Percentiles rank a stretch among this genome's conserved stretches.
Conservation (phyloP, 2,113 vertebrate genomes). For the Rhineura floridana region DNA sequence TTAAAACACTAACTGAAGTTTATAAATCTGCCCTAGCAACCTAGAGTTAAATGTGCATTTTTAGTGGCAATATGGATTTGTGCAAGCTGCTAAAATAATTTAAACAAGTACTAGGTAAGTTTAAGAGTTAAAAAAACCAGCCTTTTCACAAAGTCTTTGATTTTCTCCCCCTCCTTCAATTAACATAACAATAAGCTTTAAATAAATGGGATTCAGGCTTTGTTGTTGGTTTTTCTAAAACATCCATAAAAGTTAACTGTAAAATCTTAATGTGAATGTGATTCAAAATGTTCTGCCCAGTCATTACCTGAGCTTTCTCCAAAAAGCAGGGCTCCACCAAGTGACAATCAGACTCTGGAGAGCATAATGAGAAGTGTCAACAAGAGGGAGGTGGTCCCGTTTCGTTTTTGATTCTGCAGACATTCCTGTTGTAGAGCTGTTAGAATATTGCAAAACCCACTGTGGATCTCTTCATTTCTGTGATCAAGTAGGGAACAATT, state of each 20-base stretch:
- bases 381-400: constrained; percentile 63
- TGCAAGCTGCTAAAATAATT: constrained; percentile 70
- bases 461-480: constrained; percentile 36
- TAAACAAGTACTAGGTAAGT: constrained; percentile 54
- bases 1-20: constrained; percentile 59
- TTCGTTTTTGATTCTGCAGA: constrained; percentile 49
- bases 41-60: constrained; percentile 60
- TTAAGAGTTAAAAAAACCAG: constrained; percentile 61
- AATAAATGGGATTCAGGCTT: constrained; percentile 64
- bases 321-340: constrained; percentile 60
- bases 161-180: constrained; percentile 60
- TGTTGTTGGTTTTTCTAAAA: constrained; percentile 64
- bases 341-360: constrained; percentile 70
- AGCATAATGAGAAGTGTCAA: constrained; percentile 71
- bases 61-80: constrained; percentile 66
- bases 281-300: constrained; percentile 60
- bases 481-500: constrained; percentile 8
- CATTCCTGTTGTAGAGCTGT: constrained; percentile 48
- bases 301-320: constrained; percentile 62
- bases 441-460: constrained; percentile 6
- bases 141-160: constrained; percentile 52
- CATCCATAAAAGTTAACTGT: constrained; percentile 76
- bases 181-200: constrained; percentile 70
- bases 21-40: constrained; percentile 65
- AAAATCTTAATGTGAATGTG: constrained; percentile 65